phyloP scores from a whole-genome alignment of 2,888 invertebrate genomes.

The Gastracanthus pulcherrimus region DNA sequence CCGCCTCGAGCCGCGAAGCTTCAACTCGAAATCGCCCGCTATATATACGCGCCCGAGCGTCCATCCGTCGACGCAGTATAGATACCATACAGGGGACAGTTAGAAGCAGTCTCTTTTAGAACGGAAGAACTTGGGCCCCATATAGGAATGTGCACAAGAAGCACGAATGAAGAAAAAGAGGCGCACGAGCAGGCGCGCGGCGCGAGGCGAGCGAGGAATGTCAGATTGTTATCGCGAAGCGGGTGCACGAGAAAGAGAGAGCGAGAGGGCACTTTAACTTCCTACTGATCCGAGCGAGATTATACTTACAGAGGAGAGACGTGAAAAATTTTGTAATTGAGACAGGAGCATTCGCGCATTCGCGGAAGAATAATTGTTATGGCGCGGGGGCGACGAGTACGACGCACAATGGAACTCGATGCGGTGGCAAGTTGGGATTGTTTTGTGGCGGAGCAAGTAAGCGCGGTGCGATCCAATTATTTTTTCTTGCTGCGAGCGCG shows the following conservation, averaged over 20 bases:
- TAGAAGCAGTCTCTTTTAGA: background rate
- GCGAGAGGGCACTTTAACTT: too few relatives aligned
- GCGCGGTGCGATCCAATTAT: background rate
- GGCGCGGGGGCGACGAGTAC: background rate
- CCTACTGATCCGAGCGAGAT: slow-evolving; percentile 6
- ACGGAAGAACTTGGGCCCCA: background rate
- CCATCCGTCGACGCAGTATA: too few relatives aligned
- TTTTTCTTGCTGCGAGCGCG: background rate
- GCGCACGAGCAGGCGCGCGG: background rate
- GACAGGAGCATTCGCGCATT: background rate
- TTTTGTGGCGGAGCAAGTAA: too few relatives aligned
- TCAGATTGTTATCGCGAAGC: too few relatives aligned
- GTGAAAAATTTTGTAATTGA: slow-evolving; percentile 36
- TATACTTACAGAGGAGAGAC: background rate
- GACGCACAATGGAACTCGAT: background rate
- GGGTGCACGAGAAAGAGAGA: too few relatives aligned
- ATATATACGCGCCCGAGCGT: too few relatives aligned
- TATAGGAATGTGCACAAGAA: background rate
- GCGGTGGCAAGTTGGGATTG: background rate
- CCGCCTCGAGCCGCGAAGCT: too few relatives aligned
- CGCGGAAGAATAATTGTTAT: slow-evolving; percentile 24
- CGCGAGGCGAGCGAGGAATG: background rate
- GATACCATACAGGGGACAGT: slow-evolving; percentile 17
- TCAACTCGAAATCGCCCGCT: too few relatives aligned
- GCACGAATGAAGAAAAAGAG: background rate